These are phyloP conservation scores for Achlya flavicornis DNA, from an alignment of 2,888 invertebrate genomes.

Conservation along the genomic window DNA sequence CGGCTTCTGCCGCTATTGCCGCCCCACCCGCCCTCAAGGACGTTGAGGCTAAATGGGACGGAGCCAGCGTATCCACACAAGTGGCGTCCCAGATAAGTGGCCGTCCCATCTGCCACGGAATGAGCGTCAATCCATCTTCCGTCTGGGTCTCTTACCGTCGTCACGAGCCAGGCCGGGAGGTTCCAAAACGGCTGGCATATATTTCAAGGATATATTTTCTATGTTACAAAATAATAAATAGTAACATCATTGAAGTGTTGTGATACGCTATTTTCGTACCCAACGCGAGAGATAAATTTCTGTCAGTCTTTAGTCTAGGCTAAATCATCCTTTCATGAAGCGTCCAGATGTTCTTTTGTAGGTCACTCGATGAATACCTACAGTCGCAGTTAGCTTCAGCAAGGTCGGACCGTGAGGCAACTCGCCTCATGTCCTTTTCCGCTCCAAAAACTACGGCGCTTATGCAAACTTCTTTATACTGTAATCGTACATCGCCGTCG, in stretches of 20 bases:
- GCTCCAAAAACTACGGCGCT: slow-evolving; percentile 76
- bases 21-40: no score
- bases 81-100: no score
- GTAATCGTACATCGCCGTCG: slow-evolving; percentile 13
- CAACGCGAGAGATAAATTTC: slow-evolving; percentile 10
- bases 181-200: no score
- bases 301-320: slow-evolving; percentile 7
- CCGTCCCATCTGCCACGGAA: no score
- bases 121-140: no score
- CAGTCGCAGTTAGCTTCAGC: slow-evolving; percentile 28
- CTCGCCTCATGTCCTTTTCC: slow-evolving; percentile 70
- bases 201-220: no score
- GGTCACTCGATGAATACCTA: slow-evolving; percentile 26
- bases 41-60: no score
- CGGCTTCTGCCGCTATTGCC: no score
- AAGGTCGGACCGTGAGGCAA: slow-evolving; percentile 75
- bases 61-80: no score
- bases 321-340: slow-evolving; percentile 24
- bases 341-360: slow-evolving; percentile 33
- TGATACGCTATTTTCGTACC: slow-evolving; percentile 9
- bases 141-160: no score
- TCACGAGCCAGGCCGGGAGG: no score
- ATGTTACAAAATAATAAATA: not conserved
- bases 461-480: slow-evolving; percentile 64
- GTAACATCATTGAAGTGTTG: not conserved